Evolutionary conservation across 2,888 invertebrate species (phyloP), one percentile per base, ranked within the genome.

Genomic region (Phymatocera aterrima): DNA sequence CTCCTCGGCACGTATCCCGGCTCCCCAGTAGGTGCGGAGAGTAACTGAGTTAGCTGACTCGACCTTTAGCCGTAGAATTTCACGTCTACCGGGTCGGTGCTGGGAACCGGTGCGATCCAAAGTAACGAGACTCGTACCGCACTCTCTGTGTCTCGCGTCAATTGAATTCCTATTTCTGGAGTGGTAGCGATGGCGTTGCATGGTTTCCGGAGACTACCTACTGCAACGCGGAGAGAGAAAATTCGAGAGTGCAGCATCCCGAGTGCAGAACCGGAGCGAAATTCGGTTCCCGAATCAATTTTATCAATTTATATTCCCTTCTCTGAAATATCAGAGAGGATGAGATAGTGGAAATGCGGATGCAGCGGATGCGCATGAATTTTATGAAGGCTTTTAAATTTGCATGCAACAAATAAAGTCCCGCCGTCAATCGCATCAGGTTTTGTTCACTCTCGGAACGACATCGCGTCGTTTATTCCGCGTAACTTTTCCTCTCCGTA

Each of bases 1-100:
- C 24, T 68, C 24, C 18, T 37, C 15, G 15, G 68, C 68, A 68
- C 43, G 43, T 68, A 68, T 31, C 43, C 51, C 1, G 21, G n/a
- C 48, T 51, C 34, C 12, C 18, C n/a, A n/a, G n/a, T 4, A 34
- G 31, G 72, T 72, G 31, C 64, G 37, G 31, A 48, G 51, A 1
- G 72, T 72, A 72, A 72, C 72, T 72, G 34, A 21, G 34, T 72
- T 72, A 72, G 72, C 72, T 72, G 72, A 72, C 31, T 72, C 72
- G 51, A 72, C 72, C 51, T 72, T 51, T 34, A 72, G 51, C 72
- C 8, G 72, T 21, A 21, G 51, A 12, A 72, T 31, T 72, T 72
- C 51, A 31, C 72, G 8, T 34, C 40, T 8, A 51, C 51, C n/a
- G n/a, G n/a, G 72, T 18, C 51, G 48, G 51, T 72, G 48, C 51